Evolutionary conservation across 2,113 vertebrate genomes (phyloP).

Genomic region (Chunga burmeisteri): DNA sequence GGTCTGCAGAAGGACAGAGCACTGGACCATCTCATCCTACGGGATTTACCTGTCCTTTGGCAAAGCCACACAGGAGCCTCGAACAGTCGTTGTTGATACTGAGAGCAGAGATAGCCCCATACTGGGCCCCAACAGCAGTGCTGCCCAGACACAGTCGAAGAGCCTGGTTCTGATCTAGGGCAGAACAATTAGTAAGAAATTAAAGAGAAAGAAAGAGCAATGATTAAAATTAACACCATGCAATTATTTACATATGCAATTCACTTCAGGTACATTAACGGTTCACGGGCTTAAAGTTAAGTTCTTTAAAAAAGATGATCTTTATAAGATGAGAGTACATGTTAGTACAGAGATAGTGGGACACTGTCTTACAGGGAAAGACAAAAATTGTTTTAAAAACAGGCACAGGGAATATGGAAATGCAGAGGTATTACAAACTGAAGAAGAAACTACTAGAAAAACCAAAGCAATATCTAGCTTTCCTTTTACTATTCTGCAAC

Average conservation of each 20-base stretch:
- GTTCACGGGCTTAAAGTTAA: neutral
- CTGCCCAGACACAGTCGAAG: slow-evolving; percentile 91
- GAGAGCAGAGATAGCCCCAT: slow-evolving; percentile 93
- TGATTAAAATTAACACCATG: neutral
- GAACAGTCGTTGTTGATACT: slow-evolving; percentile 96
- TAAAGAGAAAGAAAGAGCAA: neutral
- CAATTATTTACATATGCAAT: neutral
- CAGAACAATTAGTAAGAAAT: neutral
- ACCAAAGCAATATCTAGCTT: neutral
- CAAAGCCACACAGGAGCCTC: slow-evolving; percentile 95
- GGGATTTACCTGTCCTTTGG: slow-evolving; percentile 91
- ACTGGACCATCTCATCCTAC: neutral
- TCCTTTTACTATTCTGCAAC: neutral
- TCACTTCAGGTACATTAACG: neutral
- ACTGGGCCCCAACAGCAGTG: slow-evolving; percentile 91
- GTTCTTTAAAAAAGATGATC: neutral
- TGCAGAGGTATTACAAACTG: neutral
- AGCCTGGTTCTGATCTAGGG: slow-evolving; percentile 92
- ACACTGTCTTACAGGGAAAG: neutral
- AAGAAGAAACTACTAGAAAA: neutral
- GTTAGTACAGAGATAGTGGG: neutral
- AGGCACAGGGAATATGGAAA: neutral
- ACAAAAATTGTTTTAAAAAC: neutral
- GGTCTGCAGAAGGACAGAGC: neutral
- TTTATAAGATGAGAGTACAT: neutral